Percentiles rank a stretch among this genome's conserved stretches.
Evolutionary conservation across 2,797 vertebrate genomes (phyloP).

Genomic region (Chrysocyon brachyurus): DNA sequence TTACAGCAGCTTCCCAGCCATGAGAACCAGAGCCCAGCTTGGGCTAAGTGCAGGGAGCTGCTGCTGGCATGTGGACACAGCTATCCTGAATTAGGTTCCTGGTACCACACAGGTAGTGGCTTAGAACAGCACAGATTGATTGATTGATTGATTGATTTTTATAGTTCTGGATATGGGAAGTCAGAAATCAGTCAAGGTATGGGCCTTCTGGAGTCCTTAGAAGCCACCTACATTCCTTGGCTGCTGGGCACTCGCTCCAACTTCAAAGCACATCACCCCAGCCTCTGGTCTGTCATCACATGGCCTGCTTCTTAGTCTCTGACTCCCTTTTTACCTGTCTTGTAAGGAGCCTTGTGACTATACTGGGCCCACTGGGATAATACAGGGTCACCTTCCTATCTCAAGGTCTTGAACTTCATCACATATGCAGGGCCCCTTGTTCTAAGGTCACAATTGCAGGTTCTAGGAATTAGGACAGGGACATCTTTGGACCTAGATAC

Average conservation of each 20-base stretch:
- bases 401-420: not conserved
- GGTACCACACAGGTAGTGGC: not conserved
- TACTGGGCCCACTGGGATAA: fast-evolving
- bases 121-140: not conserved
- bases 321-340: not conserved
- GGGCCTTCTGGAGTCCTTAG: not conserved
- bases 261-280: not conserved
- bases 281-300: fast-evolving
- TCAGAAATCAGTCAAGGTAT: not conserved
- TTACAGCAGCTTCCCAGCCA: not conserved
- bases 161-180: not conserved
- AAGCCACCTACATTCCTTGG: not conserved
- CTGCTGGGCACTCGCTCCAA: not conserved
- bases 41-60: not conserved
- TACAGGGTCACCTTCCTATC: not conserved
- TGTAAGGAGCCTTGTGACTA: not conserved
- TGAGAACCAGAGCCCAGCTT: not conserved
- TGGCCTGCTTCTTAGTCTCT: not conserved
- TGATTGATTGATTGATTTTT: not conserved
- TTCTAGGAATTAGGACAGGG: not conserved
- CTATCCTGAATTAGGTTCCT: not conserved
- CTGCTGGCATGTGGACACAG: not conserved
- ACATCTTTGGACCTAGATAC: not conserved
- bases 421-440: not conserved
- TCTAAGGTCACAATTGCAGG: not conserved